Conservation (phyloP, 2,113 vertebrate genomes). For the Ochotona curzoniae region DNA sequence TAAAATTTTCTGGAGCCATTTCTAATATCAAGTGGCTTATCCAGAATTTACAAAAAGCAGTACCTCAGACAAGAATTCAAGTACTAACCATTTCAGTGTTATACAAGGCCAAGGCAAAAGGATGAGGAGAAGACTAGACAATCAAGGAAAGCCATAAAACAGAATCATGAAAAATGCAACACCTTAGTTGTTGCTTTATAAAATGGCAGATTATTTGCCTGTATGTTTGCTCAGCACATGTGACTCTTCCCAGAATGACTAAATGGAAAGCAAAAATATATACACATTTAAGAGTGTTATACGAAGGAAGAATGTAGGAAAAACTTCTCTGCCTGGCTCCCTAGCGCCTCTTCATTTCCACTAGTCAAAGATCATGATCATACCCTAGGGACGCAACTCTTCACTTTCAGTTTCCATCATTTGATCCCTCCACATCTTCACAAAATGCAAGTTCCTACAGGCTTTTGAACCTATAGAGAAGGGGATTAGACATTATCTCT, state of each 20-base stretch:
- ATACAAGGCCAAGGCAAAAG: background rate
- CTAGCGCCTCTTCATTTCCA: background rate
- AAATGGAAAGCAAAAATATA: background rate
- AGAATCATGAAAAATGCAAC: background rate
- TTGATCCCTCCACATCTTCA: background rate
- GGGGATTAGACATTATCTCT: too few relatives aligned
- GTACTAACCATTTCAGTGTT: background rate
- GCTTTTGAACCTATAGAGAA: too few relatives aligned
- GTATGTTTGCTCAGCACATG: background rate
- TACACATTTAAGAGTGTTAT: background rate
- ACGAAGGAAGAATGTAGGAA: background rate
- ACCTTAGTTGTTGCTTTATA: background rate
- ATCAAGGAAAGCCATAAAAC: conserved; percentile 1
- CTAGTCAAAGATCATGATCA: background rate
- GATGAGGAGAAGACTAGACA: background rate
- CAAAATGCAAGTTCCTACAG: background rate
- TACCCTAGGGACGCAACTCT: background rate
- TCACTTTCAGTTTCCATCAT: background rate
- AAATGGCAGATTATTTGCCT: conserved; percentile 9
- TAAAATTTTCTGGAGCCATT: conserved; percentile 33
- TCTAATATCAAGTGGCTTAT: conserved; percentile 38
- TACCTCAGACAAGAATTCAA: conserved; percentile 27
- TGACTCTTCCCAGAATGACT: background rate
- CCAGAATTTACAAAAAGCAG: conserved; percentile 2
- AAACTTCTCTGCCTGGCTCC: background rate